Base-by-base conservation (phyloP, 2,888 invertebrate genomes). In the Diogma glabrata region DNA sequence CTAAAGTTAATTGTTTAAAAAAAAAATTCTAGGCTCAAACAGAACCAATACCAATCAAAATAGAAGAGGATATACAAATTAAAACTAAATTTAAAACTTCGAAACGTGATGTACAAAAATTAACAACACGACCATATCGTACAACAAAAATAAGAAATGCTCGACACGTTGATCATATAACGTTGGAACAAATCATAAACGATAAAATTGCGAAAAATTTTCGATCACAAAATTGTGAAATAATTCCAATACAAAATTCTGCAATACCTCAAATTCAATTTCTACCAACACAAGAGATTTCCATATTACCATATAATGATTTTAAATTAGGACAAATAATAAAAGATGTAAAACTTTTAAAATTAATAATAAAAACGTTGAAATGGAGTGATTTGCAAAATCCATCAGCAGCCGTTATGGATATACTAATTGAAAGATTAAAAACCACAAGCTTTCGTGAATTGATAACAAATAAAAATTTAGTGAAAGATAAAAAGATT, bases 341-440 rank as follows among this genome's bases (percentile, higher is more conserved):
- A 22, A 63, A 65, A 38, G 69, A 69, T 59, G 60, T 63, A 8
- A 70, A 69, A 52, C 58, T 69, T n/a, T 52, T 69, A 9, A 66
- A 62, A 50, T 59, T 69, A n/a, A 70, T 69, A 51, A 56, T 70
- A 4, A 69, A 67, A 53, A 69, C 70, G 1, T 56, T 69, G 0
- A 67, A 70, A 56, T 69, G 69, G 69, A 65, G 67, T 5, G 61
- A 62, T 16, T n/a, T n/a, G n/a, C n/a, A n/a, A n/a, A 64, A 59
- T 23, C 57, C 57, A 22, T n/a, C 43, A 1, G 24, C n/a, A 46
- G 24, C 24, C 3, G 10, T 46, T 9, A 46, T 16, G 2, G 60
- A 58, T 12, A 67, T 64, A 26, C 69, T 69, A 59, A 63, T 69
- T 53, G 54, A 62, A 16, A 61, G 63, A 4, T 55, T 69, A 10